A percentile compares a stretch with the other conserved stretches of the same genome.
Evolutionary conservation across 2,113 vertebrate genomes (phyloP).

Genomic region (Anseranas semipalmata): DNA sequence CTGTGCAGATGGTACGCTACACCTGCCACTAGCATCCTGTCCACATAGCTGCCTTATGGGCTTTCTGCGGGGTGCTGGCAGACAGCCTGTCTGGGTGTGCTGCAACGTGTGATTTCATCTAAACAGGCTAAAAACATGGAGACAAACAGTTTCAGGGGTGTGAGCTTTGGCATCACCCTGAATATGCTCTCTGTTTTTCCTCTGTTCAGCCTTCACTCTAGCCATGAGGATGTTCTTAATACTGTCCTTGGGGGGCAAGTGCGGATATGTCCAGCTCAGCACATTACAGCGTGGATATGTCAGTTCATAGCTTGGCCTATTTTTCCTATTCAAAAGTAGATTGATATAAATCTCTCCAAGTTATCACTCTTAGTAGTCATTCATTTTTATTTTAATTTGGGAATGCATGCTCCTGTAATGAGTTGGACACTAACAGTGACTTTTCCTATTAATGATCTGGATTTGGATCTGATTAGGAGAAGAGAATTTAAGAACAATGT

Average conservation of each 20-base stretch:
- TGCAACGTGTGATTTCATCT: not conserved
- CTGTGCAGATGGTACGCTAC: constrained; percentile 17
- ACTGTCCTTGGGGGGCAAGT: not conserved
- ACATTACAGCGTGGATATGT: fast-evolving
- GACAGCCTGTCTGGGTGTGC: not conserved
- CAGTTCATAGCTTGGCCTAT: not conserved
- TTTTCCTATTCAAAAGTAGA: not conserved
- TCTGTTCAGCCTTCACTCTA: not conserved
- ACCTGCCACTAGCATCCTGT: constrained; percentile 17
- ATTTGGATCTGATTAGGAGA: not conserved
- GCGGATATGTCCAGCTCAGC: not conserved
- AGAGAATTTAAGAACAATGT: not conserved
- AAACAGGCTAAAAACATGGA: not conserved
- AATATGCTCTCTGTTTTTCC: not conserved
- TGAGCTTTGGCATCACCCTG: not conserved
- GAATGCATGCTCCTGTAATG: not conserved
- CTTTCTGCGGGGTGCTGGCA: not conserved
- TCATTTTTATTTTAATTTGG: not conserved
- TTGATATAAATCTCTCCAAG: not conserved
- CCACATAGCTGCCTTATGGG: not conserved
- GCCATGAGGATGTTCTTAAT: not conserved
- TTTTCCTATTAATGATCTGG: not conserved
- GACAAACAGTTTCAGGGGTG: not conserved
- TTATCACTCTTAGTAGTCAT: not conserved
- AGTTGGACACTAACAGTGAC: not conserved